Percentiles rank a stretch among this genome's conserved stretches.
phyloP scores from a whole-genome alignment of 2,797 vertebrate species.

The Parauchenoglanis ngamensis region DNA sequence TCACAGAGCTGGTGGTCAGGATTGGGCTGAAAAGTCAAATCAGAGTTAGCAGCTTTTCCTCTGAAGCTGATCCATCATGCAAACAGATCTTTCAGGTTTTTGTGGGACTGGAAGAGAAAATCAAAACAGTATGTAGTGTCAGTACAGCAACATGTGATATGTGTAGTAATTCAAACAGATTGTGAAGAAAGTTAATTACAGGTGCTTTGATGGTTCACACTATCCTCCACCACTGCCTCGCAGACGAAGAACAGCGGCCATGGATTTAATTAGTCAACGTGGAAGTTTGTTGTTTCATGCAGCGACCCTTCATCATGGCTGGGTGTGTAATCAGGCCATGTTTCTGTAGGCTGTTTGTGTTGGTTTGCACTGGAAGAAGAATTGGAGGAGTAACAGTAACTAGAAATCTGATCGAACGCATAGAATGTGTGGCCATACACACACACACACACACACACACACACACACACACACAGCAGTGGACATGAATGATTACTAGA shows the following conservation, averaged over 20 bases:
- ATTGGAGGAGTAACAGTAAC: slow-evolving; percentile 31
- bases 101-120: slow-evolving; percentile 1
- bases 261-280: slow-evolving; percentile 62
- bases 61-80: slow-evolving; percentile 33
- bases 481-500: slow-evolving; percentile 42
- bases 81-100: slow-evolving; percentile 11
- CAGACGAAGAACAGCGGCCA: slow-evolving; percentile 13
- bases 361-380: slow-evolving; percentile 40
- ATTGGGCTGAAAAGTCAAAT: slow-evolving; percentile 24
- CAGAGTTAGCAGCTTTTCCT: slow-evolving; percentile 36
- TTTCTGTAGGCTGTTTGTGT: slow-evolving; percentile 59
- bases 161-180: not conserved
- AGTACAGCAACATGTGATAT: not conserved
- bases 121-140: not conserved
- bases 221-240: not conserved
- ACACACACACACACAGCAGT: slow-evolving; percentile 1
- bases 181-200: slow-evolving; percentile 18
- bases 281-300: slow-evolving; percentile 65
- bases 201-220: slow-evolving; percentile 20
- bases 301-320: slow-evolving; percentile 61
- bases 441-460: slow-evolving; percentile 39
- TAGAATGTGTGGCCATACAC: slow-evolving; percentile 6
- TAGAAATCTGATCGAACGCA: slow-evolving; percentile 24
- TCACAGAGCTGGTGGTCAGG: slow-evolving; percentile 33
- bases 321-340: slow-evolving; percentile 59